Base-by-base conservation (phyloP, 2,797 vertebrate species). In the Hydrolagus colliei region DNA sequence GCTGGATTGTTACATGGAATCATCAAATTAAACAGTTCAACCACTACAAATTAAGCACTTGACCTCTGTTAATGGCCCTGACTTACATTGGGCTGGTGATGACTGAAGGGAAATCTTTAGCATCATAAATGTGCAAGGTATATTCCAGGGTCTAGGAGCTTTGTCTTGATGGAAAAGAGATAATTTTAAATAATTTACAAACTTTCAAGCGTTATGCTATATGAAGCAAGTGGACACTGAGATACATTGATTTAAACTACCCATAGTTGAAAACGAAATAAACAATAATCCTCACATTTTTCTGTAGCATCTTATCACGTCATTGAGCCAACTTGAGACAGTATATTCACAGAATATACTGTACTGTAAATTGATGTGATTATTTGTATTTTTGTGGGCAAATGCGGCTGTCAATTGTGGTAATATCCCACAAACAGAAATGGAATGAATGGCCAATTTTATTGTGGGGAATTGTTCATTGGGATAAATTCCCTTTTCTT, bases 61-160 rank as follows among this genome's bases (percentile, higher is more conserved):
- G 18, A 77, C 41, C 75, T n/a, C 22, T 77, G 75, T n/a, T 61
- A 77, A 76, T 20, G 14, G 74, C 74, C 11, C 74, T 76, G 74
- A 76, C 18, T 18, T 76, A 10, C 22, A 59, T 77, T 77, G 41
- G 2, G 10, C 18, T 62, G 16, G 10, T 10, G 41, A 4, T 59
- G 61, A 77, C 75, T 62, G 4, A 77, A 77, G 52, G 18, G 11
- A 77, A 61, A 77, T 77, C 18, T 9, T 14, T n/a, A 77, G 20
- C 20, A 61, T 9, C 52, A 77, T 18, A 10, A 62, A 20, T 9
- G 52, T 77, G 20, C 12, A 61, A 61, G 52, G 9, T 10, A 12
- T 59, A 59, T 10, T 52, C 3, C 10, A 76, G 7, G 14, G 74
- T 20, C 18, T 16, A 18, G 18, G 18, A 11, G 7, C 41, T 59